Conservation (phyloP, 2,888 invertebrate species). For the Hydriomena furcata region DNA sequence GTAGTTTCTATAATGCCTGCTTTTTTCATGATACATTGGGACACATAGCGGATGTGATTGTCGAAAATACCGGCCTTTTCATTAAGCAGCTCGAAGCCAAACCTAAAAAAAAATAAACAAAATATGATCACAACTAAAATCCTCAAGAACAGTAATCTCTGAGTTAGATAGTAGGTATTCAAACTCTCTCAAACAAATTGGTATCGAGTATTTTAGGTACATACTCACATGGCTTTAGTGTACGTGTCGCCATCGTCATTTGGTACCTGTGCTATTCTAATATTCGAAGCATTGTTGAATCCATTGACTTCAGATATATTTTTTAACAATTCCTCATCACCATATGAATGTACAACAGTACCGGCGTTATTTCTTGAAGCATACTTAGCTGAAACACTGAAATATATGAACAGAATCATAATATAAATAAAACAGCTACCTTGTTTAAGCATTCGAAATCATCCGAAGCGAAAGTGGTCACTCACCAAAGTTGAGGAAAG, state of each 20-base stretch:
- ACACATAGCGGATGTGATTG: slow-evolving; percentile 72
- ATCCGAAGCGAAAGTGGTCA: too few relatives aligned
- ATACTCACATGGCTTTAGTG: slow-evolving; percentile 79
- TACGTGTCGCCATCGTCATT: slow-evolving; percentile 74
- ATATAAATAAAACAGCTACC: not conserved
- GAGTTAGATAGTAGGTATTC: too few relatives aligned
- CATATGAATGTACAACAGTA: slow-evolving; percentile 84
- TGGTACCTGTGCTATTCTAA: slow-evolving; percentile 73
- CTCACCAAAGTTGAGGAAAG: too few relatives aligned
- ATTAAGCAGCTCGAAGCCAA: slow-evolving; percentile 76
- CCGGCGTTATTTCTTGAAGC: slow-evolving; percentile 82
- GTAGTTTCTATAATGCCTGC: slow-evolving; percentile 60
- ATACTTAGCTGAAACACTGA: slow-evolving; percentile 72
- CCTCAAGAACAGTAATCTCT: too few relatives aligned
- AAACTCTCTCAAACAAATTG: too few relatives aligned
- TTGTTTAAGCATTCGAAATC: too few relatives aligned
- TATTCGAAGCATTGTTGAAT: slow-evolving; percentile 49
- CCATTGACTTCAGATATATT: slow-evolving; percentile 50
- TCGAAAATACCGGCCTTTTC: slow-evolving; percentile 74
- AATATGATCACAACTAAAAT: not conserved
- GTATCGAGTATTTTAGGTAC: too few relatives aligned
- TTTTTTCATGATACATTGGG: slow-evolving; percentile 75
- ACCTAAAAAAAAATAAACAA: slow-evolving; percentile 50
- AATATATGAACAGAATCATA: slow-evolving; percentile 34
- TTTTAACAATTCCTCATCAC: slow-evolving; percentile 79